Evolutionary conservation across 2,797 vertebrate species (phyloP).

Genomic region (Periparus ater): DNA sequence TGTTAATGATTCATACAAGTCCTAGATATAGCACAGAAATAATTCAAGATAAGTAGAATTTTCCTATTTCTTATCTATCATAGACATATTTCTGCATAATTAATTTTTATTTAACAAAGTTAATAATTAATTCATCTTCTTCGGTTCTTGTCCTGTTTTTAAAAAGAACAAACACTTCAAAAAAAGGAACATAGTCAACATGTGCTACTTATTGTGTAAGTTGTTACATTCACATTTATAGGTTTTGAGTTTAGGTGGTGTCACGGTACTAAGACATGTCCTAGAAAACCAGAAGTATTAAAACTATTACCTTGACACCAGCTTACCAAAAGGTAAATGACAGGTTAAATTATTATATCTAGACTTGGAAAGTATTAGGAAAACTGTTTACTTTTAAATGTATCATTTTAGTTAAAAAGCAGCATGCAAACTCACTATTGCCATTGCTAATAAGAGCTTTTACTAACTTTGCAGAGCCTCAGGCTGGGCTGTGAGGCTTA

Average conservation of each 20-base stretch:
- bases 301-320: not conserved
- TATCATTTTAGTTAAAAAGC: not conserved
- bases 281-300: conserved; percentile 62
- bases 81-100: not conserved
- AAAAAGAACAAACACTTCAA: not conserved
- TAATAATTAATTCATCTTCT: not conserved
- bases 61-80: not conserved
- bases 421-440: not conserved
- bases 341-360: not conserved
- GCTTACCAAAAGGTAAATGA: not conserved
- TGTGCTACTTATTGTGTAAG: not conserved
- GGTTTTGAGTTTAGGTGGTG: not conserved
- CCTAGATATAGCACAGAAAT: not conserved
- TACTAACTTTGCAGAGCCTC: not conserved
- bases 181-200: conserved; percentile 54
- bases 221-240: conserved; percentile 3
- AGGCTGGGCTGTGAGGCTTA: not conserved
- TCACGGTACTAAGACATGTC: conserved; percentile 21
- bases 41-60: not conserved
- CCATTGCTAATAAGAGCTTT: not conserved
- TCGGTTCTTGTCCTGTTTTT: not conserved
- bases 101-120: not conserved
- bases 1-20: not conserved
- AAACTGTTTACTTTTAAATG: not conserved
- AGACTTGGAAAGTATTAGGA: conserved; percentile 2